Percentiles rank a stretch among this genome's conserved stretches.
These are phyloP conservation scores for Ceyx melanurus DNA, from an alignment of 2,113 vertebrate genomes.

Conservation along the genomic window DNA sequence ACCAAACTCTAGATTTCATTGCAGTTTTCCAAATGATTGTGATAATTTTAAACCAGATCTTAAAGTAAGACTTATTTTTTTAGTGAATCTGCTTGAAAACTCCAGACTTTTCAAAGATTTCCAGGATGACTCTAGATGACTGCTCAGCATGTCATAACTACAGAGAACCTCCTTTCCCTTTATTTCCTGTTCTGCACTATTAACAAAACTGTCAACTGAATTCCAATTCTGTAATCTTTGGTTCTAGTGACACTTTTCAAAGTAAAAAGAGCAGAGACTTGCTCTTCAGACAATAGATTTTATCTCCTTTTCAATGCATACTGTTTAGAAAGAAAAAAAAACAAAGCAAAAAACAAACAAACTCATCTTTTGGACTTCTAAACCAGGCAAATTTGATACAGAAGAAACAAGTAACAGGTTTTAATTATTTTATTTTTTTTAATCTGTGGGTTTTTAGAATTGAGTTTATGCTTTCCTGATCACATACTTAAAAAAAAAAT, in stretches of 20 bases:
- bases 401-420: not conserved
- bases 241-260: constrained; percentile 1
- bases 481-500: not conserved
- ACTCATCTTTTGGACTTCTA: not conserved
- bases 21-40: not conserved
- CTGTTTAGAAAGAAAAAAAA: not conserved
- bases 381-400: not conserved
- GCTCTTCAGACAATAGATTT: not conserved
- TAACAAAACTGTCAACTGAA: constrained; percentile 35
- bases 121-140: not conserved
- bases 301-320: not conserved
- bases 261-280: constrained; percentile 16
- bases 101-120: not conserved
- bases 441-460: not conserved
- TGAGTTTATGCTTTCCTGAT: not conserved
- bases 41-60: not conserved
- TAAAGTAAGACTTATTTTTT: not conserved
- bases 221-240: not conserved
- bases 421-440: not conserved
- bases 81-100: not conserved
- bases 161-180: not conserved
- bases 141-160: not conserved
- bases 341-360: no score
- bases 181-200: constrained; percentile 22
- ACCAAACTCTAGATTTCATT: not conserved